phyloP scores from a whole-genome alignment of 2,888 invertebrate genomes.

The Apamea crenata region DNA sequence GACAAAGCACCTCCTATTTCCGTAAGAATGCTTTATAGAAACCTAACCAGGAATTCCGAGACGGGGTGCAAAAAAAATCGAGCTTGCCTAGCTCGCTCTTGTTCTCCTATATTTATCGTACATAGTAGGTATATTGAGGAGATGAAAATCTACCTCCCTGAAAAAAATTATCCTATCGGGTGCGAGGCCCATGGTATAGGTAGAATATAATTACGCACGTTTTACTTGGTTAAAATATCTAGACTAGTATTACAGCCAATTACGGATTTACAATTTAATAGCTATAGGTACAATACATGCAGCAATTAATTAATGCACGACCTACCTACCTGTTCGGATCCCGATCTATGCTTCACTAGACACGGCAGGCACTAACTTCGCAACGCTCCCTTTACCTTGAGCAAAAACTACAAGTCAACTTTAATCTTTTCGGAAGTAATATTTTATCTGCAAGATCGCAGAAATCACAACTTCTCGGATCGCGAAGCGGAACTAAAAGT shows the following conservation, averaged over 20 bases:
- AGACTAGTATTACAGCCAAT: no score
- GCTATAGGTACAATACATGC: no score
- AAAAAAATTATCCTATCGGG: not conserved
- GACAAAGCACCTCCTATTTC: not conserved
- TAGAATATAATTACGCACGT: no score
- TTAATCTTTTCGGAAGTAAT: constrained; percentile 60
- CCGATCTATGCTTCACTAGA: not conserved
- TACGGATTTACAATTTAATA: no score
- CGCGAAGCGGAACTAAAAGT: constrained; percentile 69
- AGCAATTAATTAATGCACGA: not conserved
- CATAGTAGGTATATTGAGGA: not conserved
- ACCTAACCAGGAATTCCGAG: not conserved
- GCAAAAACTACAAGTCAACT: constrained; percentile 19
- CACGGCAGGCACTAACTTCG: not conserved
- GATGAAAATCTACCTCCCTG: not conserved
- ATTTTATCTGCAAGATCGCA: constrained; percentile 41
- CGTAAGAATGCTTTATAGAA: not conserved
- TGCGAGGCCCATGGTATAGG: not conserved
- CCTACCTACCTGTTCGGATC: not conserved
- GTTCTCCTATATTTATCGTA: not conserved
- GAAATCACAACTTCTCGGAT: constrained; percentile 21
- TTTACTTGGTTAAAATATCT: not conserved
- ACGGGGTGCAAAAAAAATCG: not conserved
- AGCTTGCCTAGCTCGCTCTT: not conserved
- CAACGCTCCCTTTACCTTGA: constrained; percentile 17